Percentiles rank a stretch among this genome's conserved stretches.
phyloP scores from a whole-genome alignment of 2,888 invertebrate species.

The Lissocephala sabroskyi region DNA sequence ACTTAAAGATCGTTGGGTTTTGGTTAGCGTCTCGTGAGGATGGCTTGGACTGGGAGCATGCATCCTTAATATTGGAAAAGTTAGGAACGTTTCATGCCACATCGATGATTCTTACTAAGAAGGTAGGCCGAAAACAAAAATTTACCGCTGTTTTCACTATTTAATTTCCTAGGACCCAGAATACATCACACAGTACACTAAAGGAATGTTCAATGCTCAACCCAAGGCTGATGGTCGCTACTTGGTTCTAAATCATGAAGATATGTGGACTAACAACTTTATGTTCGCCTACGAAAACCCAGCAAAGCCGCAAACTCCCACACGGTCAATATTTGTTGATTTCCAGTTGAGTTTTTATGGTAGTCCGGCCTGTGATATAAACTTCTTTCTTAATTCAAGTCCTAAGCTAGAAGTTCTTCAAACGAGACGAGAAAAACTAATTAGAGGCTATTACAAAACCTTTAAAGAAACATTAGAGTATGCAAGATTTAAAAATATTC shows the following conservation, averaged over 20 bases:
- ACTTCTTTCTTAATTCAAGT: slow-evolving; percentile 65
- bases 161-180: neutral
- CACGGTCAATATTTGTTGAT: slow-evolving; percentile 67
- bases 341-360: slow-evolving; percentile 55
- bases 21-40: slow-evolving; percentile 73
- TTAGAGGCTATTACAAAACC: slow-evolving; percentile 50
- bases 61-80: slow-evolving; percentile 73
- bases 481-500: slow-evolving; percentile 51
- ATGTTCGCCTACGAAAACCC: slow-evolving; percentile 72
- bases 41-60: slow-evolving; percentile 75
- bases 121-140: too few relatives aligned
- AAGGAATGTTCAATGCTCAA: too few relatives aligned
- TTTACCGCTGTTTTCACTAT: too few relatives aligned
- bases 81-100: slow-evolving; percentile 75
- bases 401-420: slow-evolving; percentile 42
- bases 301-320: slow-evolving; percentile 37
- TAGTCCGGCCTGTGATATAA: slow-evolving; percentile 65
- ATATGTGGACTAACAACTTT: slow-evolving; percentile 74
- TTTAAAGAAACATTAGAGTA: slow-evolving; percentile 43
- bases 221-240: slow-evolving; percentile 48
- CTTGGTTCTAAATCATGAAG: slow-evolving; percentile 74
- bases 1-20: slow-evolving; percentile 74
- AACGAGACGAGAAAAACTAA: slow-evolving; percentile 43
- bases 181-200: too few relatives aligned
- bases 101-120: slow-evolving; percentile 74